A percentile compares a stretch with the other conserved stretches of the same genome.
phyloP scores from a whole-genome alignment of 2,888 invertebrate species.

The Gastrophysa polygoni region DNA sequence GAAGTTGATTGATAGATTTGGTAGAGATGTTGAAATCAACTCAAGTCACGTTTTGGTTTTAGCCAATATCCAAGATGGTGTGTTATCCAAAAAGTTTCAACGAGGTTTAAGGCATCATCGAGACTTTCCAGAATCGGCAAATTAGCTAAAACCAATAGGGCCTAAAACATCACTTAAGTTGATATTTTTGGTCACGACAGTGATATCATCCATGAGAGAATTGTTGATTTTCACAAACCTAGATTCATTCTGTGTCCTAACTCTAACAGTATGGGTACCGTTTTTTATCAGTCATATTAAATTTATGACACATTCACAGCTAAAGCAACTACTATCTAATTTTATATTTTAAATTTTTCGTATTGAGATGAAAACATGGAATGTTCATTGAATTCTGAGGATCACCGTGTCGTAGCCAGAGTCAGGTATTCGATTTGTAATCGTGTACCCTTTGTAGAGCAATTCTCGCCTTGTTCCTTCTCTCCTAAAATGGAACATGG shows the following conservation, averaged over 20 bases:
- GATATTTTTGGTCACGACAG: constrained; percentile 33
- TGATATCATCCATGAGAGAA: constrained; percentile 45
- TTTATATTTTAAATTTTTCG: constrained; percentile 28
- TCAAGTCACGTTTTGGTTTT: constrained; percentile 34
- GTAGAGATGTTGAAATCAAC: constrained; percentile 24
- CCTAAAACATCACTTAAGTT: constrained; percentile 50
- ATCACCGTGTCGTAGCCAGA: constrained; percentile 43
- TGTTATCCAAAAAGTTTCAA: neutral
- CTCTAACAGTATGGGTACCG: constrained; percentile 55
- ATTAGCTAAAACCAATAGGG: constrained; percentile 49
- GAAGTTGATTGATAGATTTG: constrained; percentile 4
- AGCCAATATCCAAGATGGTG: constrained; percentile 21
- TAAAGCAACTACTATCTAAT: constrained; percentile 46
- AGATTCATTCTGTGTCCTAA: constrained; percentile 35
- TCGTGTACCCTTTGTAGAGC: constrained; percentile 28
- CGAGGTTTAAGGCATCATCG: neutral
- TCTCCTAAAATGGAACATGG: constrained; percentile 63
- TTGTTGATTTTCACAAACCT: constrained; percentile 26
- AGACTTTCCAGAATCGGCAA: neutral
- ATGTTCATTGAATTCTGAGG: constrained; percentile 36
- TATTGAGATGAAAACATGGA: constrained; percentile 30
- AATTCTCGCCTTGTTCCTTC: constrained; percentile 19
- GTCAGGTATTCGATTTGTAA: constrained; percentile 36
- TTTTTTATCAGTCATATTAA: constrained; percentile 26
- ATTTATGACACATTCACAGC: constrained; percentile 33